phyloP scores from a whole-genome alignment of 2,888 invertebrate species.

The Dicroscelio sp. region DNA sequence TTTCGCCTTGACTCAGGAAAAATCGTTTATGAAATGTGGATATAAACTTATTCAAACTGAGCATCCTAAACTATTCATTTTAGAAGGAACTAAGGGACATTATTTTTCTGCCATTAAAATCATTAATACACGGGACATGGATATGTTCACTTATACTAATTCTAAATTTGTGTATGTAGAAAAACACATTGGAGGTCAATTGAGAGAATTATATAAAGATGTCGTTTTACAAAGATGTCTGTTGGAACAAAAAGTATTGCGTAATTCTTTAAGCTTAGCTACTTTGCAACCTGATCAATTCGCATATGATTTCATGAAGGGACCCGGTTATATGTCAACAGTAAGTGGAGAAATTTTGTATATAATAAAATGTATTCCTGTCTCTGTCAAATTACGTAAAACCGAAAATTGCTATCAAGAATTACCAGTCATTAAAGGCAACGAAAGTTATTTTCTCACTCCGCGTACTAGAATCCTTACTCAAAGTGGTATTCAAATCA shows the following conservation, averaged over 20 bases:
- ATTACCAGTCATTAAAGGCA: not conserved
- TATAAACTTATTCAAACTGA: constrained; percentile 52
- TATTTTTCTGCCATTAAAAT: not conserved
- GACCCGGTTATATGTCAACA: not conserved
- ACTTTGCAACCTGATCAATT: not conserved
- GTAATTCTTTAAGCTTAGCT: not conserved
- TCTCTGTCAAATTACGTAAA: not conserved
- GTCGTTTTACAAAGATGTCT: not conserved
- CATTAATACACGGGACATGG: not conserved
- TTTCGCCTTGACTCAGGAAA: constrained; percentile 69
- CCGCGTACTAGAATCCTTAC: not conserved
- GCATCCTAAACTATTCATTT: constrained; percentile 61
- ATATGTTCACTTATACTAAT: not conserved
- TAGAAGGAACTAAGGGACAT: constrained; percentile 25
- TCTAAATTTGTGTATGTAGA: not conserved
- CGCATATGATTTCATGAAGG: not conserved
- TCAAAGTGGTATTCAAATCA: not conserved
- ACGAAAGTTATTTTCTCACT: not conserved
- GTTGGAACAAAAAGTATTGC: not conserved
- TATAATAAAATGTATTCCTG: not conserved
- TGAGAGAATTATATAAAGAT: not conserved
- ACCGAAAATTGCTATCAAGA: not conserved
- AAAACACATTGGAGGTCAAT: not conserved
- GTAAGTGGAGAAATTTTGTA: not conserved
- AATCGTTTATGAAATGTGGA: constrained; percentile 11